Base-by-base conservation (phyloP, 2,797 vertebrate species). In the Microctenopoma lineatum region DNA sequence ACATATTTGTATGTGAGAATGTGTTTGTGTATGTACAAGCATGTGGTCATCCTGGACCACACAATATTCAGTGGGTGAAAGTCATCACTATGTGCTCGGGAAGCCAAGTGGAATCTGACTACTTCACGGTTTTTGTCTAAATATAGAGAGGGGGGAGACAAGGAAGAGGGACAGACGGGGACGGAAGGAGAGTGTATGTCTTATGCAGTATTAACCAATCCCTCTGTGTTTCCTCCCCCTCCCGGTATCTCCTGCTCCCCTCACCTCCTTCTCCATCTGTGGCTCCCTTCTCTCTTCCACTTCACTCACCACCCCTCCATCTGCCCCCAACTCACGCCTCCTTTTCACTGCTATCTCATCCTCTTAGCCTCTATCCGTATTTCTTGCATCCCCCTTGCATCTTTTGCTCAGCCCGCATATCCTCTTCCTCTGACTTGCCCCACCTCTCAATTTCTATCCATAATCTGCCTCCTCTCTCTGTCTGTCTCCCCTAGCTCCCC, bases 71-170 rank as follows among this genome's bases (percentile, higher is more conserved):
- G 79, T 73, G 80, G 78, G 59, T 79, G 80, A 81, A 86, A 91
- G 81, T 91, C 86, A 71, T 91, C 90, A 85, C 86, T 89, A 84
- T 90, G 86, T 44, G 50, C 73, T 59, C 69, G 84, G 87, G 88
- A 92, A 89, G 90, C 85, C 85, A 71, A 88, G 84, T 75, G 80
- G 90, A 93, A 92, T 92, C 71, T 92, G 90, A 90, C 91, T 90
- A 79, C 89, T 92, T 92, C 89, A 92, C 86, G 89, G 88, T 90
- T 92, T 92, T 86, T 81, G 75, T 92, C 90, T 94, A 94, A 93
- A 92, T 92, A 92, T 90, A 93, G 91, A 85, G 83, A 66, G 76
- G 75, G 75, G 75, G 66, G 70, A 46, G 65, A 70, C 16, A 38
- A 66, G 75, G 78, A 75, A 75, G 80, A 78, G 79, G 83, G 82